Base-by-base conservation (phyloP, 2,888 invertebrate species). In the Brenthis daphne region DNA sequence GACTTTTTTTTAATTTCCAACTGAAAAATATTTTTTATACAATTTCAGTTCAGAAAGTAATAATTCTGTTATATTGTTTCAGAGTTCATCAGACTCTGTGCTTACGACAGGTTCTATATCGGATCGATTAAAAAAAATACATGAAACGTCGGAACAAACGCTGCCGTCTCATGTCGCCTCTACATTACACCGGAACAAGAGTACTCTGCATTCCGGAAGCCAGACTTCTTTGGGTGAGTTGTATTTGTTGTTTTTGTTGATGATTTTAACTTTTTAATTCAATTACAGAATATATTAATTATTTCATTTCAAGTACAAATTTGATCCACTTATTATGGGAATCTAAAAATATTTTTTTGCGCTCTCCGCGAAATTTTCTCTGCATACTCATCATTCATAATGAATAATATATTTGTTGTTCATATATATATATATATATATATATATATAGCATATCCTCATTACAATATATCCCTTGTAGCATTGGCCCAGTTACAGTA, bases 1-100 rank as follows among this genome's bases (percentile, higher is more conserved):
- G 37, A 43, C 11, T 43, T 8, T 43, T 20, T 29, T 29, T 29
- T 4, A 5, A 8, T 11, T 43, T 43, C 11, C 37, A 11, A 43
- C 37, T 43, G 11, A 8, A 1, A 43, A 43, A 24, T 13, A 47
- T 43, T 57, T 33, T 43, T 3, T 33, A n/a, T 57, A 57, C 12
- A 57, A 57, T 37, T 33, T 11, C 8, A 4, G 50, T 63, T n/a
- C 16, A 14, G 3, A 63, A 50, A 50, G 14, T 5, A 6, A 13
- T 3, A 43, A 11, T 43, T 20, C 47, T 20, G 11, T 48, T 16
- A 11, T 57, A 43, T 79, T 75, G 70, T 87, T 87, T 5, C 87
- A 94, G 94, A 94, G 94, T 82, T 91, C 94, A 69, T 94, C 94
- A 57, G 95, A 95, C 79, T 94, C 95, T 1, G 89, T 94, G 68